Evolutionary conservation across 1,140 invertebrate species (phyloP).

Genomic region (Rhyacophila brunnea): DNA sequence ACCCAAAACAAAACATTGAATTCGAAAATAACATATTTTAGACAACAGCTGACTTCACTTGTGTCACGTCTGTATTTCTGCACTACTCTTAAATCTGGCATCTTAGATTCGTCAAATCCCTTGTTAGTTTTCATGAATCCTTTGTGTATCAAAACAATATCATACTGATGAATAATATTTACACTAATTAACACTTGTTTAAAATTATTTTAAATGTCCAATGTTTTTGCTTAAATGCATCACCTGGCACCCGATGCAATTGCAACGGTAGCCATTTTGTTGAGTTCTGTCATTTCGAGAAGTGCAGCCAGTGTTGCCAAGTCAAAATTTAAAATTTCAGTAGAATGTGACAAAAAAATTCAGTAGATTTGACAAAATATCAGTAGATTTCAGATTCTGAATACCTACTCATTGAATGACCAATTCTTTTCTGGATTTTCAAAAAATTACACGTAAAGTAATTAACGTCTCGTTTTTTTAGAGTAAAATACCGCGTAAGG

Average conservation of each 20-base stretch:
- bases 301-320: too few relatives aligned
- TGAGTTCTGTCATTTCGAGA: constrained; percentile 6
- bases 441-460: too few relatives aligned
- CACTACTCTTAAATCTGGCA: constrained; percentile 53
- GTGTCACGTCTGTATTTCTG: constrained; percentile 80
- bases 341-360: too few relatives aligned
- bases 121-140: constrained; percentile 11
- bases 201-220: constrained; percentile 6
- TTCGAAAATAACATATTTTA: constrained; percentile 96
- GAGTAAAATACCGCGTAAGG: too few relatives aligned
- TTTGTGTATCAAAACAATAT: constrained; percentile 6
- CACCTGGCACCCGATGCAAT: constrained; percentile 20
- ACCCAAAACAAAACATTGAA: constrained; percentile 98
- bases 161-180: constrained; percentile 23
- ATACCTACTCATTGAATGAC: too few relatives aligned
- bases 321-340: too few relatives aligned
- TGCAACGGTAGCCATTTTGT: constrained; percentile 27
- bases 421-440: too few relatives aligned
- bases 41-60: constrained; percentile 93
- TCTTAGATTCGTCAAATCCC: constrained; percentile 13
- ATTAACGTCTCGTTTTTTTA: too few relatives aligned
- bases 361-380: too few relatives aligned
- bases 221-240: constrained; percentile 17
- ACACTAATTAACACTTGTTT: constrained; percentile 14
- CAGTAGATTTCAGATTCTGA: too few relatives aligned